These are phyloP conservation scores for Caenorhabditis macrosperma DNA, from an alignment of 2,888 invertebrate genomes.

Conservation along the genomic window DNA sequence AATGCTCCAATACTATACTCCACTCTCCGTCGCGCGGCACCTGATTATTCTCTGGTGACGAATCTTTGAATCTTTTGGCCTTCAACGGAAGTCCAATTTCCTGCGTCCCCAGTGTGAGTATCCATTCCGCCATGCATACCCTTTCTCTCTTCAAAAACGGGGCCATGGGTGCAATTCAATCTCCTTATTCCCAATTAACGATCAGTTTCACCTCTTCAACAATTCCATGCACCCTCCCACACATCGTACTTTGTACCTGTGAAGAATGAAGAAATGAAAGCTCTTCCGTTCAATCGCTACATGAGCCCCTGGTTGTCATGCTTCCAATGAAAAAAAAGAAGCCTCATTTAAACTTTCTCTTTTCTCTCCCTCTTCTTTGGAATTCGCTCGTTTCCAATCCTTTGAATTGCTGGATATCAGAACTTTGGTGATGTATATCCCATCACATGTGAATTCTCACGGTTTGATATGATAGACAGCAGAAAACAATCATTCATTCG, in stretches of 20 bases:
- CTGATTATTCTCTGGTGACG: background rate
- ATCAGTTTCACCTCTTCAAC: conserved; percentile 1
- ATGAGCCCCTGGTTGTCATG: conserved; percentile 17
- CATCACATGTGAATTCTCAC: conserved; percentile 41
- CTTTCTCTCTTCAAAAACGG: background rate
- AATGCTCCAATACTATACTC: no score
- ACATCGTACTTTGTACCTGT: conserved; percentile 26
- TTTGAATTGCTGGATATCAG: background rate
- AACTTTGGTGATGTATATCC: conserved; percentile 22
- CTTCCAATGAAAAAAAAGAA: conserved; percentile 16
- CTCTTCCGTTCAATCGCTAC: background rate
- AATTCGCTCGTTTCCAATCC: conserved; percentile 9
- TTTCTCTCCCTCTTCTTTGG: background rate
- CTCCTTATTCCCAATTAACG: conserved; percentile 24
- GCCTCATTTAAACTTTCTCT: conserved; percentile 2
- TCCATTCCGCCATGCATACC: conserved; percentile 5
- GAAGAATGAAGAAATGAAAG: background rate
- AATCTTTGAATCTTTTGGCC: conserved; percentile 9
- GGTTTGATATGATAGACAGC: conserved; percentile 13
- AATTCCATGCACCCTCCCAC: background rate
- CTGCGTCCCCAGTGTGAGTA: conserved; percentile 5
- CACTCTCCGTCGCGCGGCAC: no score
- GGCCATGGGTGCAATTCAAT: conserved; percentile 25
- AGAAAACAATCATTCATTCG: background rate
- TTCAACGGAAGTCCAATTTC: conserved; percentile 40